These are phyloP conservation scores for Rhadinocentrus ornatus DNA, from an alignment of 2,797 vertebrate genomes.

Conservation along the genomic window DNA sequence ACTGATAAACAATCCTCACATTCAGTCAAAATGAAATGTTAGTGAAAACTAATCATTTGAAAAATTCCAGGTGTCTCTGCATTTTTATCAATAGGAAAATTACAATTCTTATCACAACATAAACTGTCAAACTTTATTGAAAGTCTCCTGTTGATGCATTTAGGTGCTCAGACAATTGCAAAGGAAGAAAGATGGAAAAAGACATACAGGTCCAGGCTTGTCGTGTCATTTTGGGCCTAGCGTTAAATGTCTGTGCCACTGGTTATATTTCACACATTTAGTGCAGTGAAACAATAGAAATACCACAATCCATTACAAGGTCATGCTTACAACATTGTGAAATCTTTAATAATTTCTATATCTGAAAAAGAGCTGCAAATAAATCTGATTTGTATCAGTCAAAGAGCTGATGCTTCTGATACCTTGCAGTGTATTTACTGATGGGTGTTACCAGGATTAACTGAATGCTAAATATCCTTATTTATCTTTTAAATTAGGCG, in stretches of 20 bases:
- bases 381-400: background rate
- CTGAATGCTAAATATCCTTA: background rate
- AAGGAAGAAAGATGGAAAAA: background rate
- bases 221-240: slow-evolving; percentile 10
- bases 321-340: too few species aligned
- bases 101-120: slow-evolving; percentile 43
- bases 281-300: background rate
- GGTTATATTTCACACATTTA: background rate
- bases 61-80: slow-evolving; percentile 7
- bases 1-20: slow-evolving; percentile 52
- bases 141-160: background rate
- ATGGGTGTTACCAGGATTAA: background rate
- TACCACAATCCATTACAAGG: background rate
- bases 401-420: background rate
- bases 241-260: too few species aligned
- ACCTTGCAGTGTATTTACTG: background rate
- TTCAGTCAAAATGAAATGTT: slow-evolving; percentile 9
- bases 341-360: background rate
- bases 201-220: slow-evolving; percentile 8
- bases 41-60: slow-evolving; percentile 20
- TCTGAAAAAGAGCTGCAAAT: background rate
- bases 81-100: slow-evolving; percentile 31
- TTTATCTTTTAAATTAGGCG: background rate
- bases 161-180: slow-evolving; percentile 22
- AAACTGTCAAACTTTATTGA: slow-evolving; percentile 14